A percentile compares a stretch with the other conserved stretches of the same genome.
Conservation (phyloP, 2,113 vertebrate genomes). For the Lophochroa leadbeateri region DNA sequence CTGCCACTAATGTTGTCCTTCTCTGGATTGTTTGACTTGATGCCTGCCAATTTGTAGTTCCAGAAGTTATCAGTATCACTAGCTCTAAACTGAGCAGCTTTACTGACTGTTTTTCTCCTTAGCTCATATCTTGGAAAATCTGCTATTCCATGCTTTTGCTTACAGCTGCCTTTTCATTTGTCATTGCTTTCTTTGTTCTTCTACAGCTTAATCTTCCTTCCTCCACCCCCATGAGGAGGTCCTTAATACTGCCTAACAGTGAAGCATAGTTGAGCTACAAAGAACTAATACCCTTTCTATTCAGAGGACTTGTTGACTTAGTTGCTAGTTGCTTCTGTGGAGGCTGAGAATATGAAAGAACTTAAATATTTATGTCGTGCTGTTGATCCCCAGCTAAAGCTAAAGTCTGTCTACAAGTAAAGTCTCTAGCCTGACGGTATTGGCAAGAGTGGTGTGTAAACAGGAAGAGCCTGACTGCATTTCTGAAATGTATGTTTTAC, state of each 20-base stretch:
- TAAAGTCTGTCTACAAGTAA: not conserved
- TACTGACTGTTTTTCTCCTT: not conserved
- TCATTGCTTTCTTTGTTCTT: conserved; percentile 11
- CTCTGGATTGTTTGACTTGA: not conserved
- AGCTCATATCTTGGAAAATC: not conserved
- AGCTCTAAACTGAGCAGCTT: not conserved
- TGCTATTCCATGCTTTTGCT: not conserved
- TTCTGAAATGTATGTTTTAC: not conserved
- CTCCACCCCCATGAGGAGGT: not conserved
- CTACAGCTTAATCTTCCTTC: not conserved
- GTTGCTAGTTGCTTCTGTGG: not conserved
- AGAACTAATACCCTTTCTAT: not conserved
- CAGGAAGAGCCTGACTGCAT: not conserved
- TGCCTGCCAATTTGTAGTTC: not conserved
- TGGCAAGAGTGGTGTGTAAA: not conserved
- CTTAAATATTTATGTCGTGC: not conserved
- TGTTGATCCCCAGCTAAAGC: not conserved
- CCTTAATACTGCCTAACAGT: not conserved
- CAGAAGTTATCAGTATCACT: not conserved
- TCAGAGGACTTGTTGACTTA: not conserved
- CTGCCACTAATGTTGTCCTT: not conserved
- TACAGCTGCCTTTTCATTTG: not conserved
- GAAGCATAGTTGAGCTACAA: conserved; percentile 9
- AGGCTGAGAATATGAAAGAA: not conserved
- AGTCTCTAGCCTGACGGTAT: not conserved